These are phyloP conservation scores for Acleris sparsana DNA, from an alignment of 2,888 invertebrate genomes.

Conservation along the genomic window DNA sequence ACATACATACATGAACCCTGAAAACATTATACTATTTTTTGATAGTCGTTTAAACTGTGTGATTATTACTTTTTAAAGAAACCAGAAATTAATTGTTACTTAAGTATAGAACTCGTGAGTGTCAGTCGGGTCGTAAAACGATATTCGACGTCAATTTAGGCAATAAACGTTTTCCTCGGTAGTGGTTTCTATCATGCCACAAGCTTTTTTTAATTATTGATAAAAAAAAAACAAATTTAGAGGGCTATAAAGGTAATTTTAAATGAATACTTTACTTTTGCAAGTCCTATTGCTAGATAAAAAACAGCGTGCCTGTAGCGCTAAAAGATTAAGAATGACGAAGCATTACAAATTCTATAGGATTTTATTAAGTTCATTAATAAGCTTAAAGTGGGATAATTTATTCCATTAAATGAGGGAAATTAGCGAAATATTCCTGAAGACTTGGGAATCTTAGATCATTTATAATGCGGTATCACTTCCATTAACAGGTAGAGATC, in stretches of 20 bases:
- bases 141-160: too few species aligned
- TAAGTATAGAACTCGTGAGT: too few species aligned
- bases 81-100: too few species aligned
- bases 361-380: constrained; percentile 33
- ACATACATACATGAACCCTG: too few species aligned
- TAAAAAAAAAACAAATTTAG: too few species aligned
- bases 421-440: constrained; percentile 29
- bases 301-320: not conserved
- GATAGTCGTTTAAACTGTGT: too few species aligned
- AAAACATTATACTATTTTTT: too few species aligned
- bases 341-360: constrained; percentile 22
- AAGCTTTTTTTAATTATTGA: not conserved
- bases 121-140: too few species aligned
- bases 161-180: too few species aligned
- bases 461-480: constrained; percentile 32
- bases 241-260: not conserved
- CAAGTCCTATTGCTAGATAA: too few species aligned
- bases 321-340: constrained; percentile 2
- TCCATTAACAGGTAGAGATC: constrained; percentile 14
- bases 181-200: not conserved
- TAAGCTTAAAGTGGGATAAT: constrained; percentile 33
- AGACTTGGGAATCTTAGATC: constrained; percentile 19
- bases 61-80: too few species aligned
- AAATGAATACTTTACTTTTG: not conserved
- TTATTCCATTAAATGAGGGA: constrained; percentile 34